Conservation (phyloP, 2,888 invertebrate species). For the Clostera curtula region DNA sequence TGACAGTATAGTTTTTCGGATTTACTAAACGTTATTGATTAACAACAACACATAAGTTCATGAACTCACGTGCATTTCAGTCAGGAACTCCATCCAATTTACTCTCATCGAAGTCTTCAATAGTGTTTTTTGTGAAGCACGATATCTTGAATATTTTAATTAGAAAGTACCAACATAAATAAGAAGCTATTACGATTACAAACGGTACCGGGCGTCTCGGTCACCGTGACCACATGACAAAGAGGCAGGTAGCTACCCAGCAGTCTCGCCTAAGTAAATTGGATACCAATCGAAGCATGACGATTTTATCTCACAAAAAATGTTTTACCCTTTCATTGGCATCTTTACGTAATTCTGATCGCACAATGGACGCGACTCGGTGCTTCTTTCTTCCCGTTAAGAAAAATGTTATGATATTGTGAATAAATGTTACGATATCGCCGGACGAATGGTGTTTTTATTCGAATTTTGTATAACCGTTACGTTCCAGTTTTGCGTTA, state of each 20-base stretch:
- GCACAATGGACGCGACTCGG: slow-evolving; percentile 44
- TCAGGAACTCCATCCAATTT: slow-evolving; percentile 38
- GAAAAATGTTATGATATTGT: slow-evolving; percentile 28
- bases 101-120: slow-evolving; percentile 38
- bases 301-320: slow-evolving; percentile 56
- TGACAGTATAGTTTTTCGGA: too few relatives aligned
- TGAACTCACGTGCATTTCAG: slow-evolving; percentile 16
- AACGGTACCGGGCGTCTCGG: slow-evolving; percentile 29
- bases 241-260: slow-evolving; percentile 43
- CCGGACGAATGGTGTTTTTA: slow-evolving; percentile 15
- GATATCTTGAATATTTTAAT: slow-evolving; percentile 52
- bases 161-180: slow-evolving; percentile 54
- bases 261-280: slow-evolving; percentile 56
- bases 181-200: slow-evolving; percentile 51
- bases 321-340: slow-evolving; percentile 46
- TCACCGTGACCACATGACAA: slow-evolving; percentile 59
- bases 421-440: slow-evolving; percentile 23
- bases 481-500: slow-evolving; percentile 17
- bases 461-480: slow-evolving; percentile 14
- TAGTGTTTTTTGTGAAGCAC: slow-evolving; percentile 35
- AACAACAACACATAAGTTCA: too few relatives aligned
- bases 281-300: slow-evolving; percentile 62
- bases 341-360: slow-evolving; percentile 50
- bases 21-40: too few relatives aligned
- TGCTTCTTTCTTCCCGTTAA: slow-evolving; percentile 22